These are phyloP conservation scores for Malurus leucopterus DNA, from an alignment of 2,797 vertebrate genomes.

Conservation along the genomic window DNA sequence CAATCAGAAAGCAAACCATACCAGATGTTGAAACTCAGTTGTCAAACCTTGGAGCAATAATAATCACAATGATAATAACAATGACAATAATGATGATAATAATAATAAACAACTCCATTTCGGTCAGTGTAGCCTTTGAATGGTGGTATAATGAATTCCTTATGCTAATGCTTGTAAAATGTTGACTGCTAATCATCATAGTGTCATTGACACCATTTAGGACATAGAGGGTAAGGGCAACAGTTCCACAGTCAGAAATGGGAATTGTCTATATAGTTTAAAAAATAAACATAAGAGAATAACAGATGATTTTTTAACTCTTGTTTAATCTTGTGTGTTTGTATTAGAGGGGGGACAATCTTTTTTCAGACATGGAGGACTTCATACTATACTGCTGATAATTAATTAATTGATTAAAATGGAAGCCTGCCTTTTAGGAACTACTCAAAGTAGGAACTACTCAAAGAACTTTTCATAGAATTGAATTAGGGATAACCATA, in stretches of 20 bases:
- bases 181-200: neutral
- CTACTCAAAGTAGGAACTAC: neutral
- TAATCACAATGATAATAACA: neutral
- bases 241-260: neutral
- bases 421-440: neutral
- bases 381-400: neutral
- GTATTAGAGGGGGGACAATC: neutral
- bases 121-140: neutral
- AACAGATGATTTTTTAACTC: neutral
- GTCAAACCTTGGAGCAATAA: neutral
- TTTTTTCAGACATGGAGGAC: neutral
- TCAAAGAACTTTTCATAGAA: neutral
- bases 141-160: neutral
- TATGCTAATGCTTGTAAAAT: neutral
- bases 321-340: neutral
- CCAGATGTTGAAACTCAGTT: neutral
- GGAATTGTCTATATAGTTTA: fast-evolving
- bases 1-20: neutral
- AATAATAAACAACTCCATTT: neutral
- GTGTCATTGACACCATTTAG: neutral
- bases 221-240: neutral
- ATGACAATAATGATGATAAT: neutral
- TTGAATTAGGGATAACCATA: neutral
- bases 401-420: neutral
- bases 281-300: neutral